A percentile compares a stretch with the other conserved stretches of the same genome.
These are phyloP conservation scores for Clostera curtula DNA, from an alignment of 2,888 invertebrate species.

Conservation along the genomic window DNA sequence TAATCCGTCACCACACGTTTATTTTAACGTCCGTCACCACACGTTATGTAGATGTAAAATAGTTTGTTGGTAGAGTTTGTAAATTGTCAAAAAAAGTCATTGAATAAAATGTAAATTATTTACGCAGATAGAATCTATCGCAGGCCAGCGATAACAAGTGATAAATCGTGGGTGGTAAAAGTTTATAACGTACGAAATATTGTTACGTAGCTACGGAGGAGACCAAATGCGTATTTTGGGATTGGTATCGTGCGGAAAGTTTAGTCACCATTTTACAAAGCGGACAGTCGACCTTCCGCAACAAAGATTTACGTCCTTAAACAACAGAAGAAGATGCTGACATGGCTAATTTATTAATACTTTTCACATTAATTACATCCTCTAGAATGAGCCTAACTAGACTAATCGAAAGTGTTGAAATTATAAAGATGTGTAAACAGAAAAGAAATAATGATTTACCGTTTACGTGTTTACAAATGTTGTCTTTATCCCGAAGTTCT, in stretches of 20 bases:
- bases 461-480: conserved; percentile 56
- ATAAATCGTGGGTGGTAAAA: conserved; percentile 26
- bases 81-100: no score
- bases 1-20: no score
- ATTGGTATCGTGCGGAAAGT: conserved; percentile 72
- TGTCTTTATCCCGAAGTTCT: conserved; percentile 55
- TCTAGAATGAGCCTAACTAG: conserved; percentile 25
- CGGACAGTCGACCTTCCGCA: conserved; percentile 51
- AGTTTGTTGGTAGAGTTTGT: no score
- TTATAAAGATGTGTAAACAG: conserved; percentile 7
- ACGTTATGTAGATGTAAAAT: no score
- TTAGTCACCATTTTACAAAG: conserved; percentile 57
- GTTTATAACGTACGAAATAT: conserved; percentile 26
- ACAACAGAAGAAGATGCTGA: conserved; percentile 18
- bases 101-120: no score
- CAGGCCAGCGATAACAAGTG: no score
- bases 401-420: conserved; percentile 15
- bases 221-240: conserved; percentile 61
- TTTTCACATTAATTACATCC: conserved; percentile 18
- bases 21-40: no score
- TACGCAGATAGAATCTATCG: no score
- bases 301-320: conserved; percentile 31
- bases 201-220: conserved; percentile 38
- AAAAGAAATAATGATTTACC: conserved; percentile 43
- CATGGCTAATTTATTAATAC: conserved; percentile 17